These are phyloP conservation scores for Sympetrum striolatum DNA, from an alignment of 2,888 invertebrate species.

Conservation along the genomic window DNA sequence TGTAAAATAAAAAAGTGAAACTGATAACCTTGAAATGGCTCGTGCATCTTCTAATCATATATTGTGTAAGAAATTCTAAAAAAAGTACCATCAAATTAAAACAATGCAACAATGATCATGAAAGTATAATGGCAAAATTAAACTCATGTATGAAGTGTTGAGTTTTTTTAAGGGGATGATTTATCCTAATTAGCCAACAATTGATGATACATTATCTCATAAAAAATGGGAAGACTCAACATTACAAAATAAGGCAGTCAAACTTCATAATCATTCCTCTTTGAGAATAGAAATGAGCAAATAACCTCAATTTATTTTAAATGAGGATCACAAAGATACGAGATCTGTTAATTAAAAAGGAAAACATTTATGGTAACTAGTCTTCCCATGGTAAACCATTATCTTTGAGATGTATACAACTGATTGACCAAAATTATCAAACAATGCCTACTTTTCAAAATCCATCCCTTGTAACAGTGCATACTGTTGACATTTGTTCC, in stretches of 20 bases:
- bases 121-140: no score
- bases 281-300: background rate
- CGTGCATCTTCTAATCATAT: no score
- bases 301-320: background rate
- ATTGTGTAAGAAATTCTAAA: no score
- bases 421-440: background rate
- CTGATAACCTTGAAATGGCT: no score
- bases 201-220: background rate
- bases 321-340: slow-evolving; percentile 8
- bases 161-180: no score
- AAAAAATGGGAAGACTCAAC: slow-evolving; percentile 6
- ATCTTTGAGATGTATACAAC: background rate
- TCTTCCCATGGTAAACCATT: background rate
- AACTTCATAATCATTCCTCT: background rate
- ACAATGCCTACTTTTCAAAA: background rate
- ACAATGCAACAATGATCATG: no score
- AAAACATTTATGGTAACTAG: background rate
- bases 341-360: slow-evolving; percentile 15
- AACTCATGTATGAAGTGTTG: no score
- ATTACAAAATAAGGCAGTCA: slow-evolving; percentile 1
- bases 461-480: background rate
- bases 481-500: background rate
- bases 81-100: no score
- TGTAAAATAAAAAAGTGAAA: no score
- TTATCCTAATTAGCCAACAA: no score